Base-by-base conservation (phyloP, 1,140 invertebrate species). In the Callitettix versicolor region DNA sequence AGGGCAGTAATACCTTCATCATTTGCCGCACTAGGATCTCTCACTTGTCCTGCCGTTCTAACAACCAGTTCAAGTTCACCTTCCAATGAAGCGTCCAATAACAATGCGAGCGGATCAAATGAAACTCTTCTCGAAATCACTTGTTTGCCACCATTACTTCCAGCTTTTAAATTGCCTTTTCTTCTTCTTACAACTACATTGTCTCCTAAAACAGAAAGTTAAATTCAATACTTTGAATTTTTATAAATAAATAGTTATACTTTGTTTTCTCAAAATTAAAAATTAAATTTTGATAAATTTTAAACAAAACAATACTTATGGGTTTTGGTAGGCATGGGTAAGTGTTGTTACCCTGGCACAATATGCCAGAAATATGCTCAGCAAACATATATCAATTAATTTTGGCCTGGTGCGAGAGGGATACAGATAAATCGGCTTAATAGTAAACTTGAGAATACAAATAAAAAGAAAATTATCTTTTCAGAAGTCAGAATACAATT, bases 61-160 rank as follows among this genome's bases (percentile, higher is more conserved):
- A 88, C 90, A 1, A 99, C 95, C 44, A 98, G 76, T 66, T 98
- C 95, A 59, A 98, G 76, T 73, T 99, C 95, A 22, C 96, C 96
- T 73, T 99, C 96, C 43, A 99, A 76, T 63, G 95, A 95, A 21
- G 95, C 96, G 71, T 99, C 96, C 58, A 99, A 72, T 9, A 98
- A 72, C 21, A 99, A 75, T 2, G 96, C 95, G 50, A 98, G 75
- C 9, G 96, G 95, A 78, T 99, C 95, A 69, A 99, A 99, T 68
- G 91, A 95, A 9, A 99, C 95, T 60, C 92, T 73, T 59, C 89
- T 76, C 1, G 83, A 80, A 20, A 86, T 64, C 7, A 75, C 77
- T 63, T 86, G 85, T 1, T 80, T 79, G 68, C 73, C 53, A 11
- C 78, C 76, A 47, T 76, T 74, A 58, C 68, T 63, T 9, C 59